Base-by-base conservation (phyloP, 2,113 vertebrate species). In the Heloderma charlesbogerti region DNA sequence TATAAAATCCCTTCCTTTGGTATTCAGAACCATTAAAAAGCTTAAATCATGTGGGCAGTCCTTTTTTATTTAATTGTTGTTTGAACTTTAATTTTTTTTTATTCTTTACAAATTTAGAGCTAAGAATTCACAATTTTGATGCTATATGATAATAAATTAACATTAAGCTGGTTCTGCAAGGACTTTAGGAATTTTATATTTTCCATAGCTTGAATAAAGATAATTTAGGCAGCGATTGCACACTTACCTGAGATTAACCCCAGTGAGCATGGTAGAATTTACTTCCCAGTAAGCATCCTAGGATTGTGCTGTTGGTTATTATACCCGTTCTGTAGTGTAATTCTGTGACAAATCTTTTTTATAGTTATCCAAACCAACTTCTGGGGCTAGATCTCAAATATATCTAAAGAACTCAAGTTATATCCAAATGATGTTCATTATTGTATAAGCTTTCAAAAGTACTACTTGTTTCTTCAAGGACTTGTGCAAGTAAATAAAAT, bases 1-100 rank as follows among this genome's bases (percentile, higher is more conserved):
- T 94, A 94, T 92, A 93, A 89, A 10, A 74, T 91, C 94, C 27
- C 43, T 94, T 92, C 54, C 88, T 93, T 94, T 67, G 48, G 91
- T 91, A 4, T 69, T n/a, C 75, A 84, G 54, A 16, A 69, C 85
- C 54, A 88, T 86, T 94, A 89, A 78, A 82, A 91, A 34, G 77
- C 9, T 90, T 87, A 74, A 92, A 87, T 85, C 37, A 78, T 51
- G 74, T 89, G 72, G 37, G 90, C 0, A 45, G 88, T 91, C 37
- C 7, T 90, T 6, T n/a, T 85, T 5, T 85, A 7, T 78, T 93
- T 81, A 87, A 27, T 74, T 88, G 43, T 91, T 92, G 43, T 91
- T 92, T 84, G 0, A 20, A 16, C 51, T 89, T 89, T 54, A 15
- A 37, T 87, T 2, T 86, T 78, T 87, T n/a, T 10, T 63, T 72